Base-by-base conservation (phyloP, 2,797 vertebrate species). In the Syngnathus rostellatus region DNA sequence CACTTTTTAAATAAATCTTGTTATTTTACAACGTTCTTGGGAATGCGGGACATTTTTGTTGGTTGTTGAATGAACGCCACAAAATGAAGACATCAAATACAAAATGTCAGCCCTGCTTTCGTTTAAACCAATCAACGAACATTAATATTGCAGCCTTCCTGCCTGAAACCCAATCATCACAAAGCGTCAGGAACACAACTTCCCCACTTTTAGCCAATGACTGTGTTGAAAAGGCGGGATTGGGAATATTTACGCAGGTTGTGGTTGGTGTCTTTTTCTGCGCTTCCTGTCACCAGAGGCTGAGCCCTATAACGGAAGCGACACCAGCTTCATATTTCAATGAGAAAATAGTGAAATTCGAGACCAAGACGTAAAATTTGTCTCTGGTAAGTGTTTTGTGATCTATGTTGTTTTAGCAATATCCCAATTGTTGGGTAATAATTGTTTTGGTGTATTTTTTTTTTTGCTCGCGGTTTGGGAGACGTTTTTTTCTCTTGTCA, bases 21-120 rank as follows among this genome's bases (percentile, higher is more conserved):
- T 19, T 50, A 19, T 50, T 50, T 50, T 19, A 50, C n/a, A 5
- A 1, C 16, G 19, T 53, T 23, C n/a, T 53, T n/a, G 3, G 5
- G n/a, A n/a, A 50, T 50, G 14, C 14, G 43, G 43, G 2, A 11
- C 11, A 45, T 8, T 50, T 48, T n/a, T 48, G 16, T 17, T 48
- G 16, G 46, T 48, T 6, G 46, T 48, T 48, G 16, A 48, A 48
- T 19, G 48, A 50, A 61, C 31, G 46, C 45, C 73, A 77, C 80
- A 87, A 87, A 77, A 89, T 88, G 86, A 90, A 87, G 86, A 87
- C 76, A 77, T 73, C 73, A 63, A 69, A 87, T 82, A 86, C 87
- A 88, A 87, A 88, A 90, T 89, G 85, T 89, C 87, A 89, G 85
- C 82, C 80, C 59, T 62, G 62, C 68, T 63, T 62, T 62, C 17